These are phyloP conservation scores for Reinhardtius hippoglossoides DNA, from an alignment of 2,113 vertebrate genomes.

Conservation along the genomic window DNA sequence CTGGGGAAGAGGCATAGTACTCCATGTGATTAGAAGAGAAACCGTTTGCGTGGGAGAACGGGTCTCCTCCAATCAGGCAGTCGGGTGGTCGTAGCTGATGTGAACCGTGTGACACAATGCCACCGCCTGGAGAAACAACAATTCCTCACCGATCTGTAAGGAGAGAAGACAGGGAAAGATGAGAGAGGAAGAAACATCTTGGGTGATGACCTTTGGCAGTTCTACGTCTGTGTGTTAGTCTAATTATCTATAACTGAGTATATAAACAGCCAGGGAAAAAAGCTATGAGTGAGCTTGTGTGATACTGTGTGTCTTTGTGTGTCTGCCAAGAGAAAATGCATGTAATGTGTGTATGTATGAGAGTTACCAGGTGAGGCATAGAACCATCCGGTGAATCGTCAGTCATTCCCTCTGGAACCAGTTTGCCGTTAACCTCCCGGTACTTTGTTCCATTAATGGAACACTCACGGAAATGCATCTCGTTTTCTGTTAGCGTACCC, in stretches of 20 bases:
- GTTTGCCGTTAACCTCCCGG: constrained; percentile 92
- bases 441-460: constrained; percentile 96
- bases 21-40: constrained; percentile 85
- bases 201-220: background rate
- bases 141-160: constrained; percentile 87
- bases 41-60: constrained; percentile 86
- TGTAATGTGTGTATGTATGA: background rate
- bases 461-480: constrained; percentile 98
- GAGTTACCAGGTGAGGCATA: constrained; percentile 83
- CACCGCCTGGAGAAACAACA: constrained; percentile 95
- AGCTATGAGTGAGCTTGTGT: no score
- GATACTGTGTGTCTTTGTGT: background rate
- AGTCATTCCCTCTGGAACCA: constrained; percentile 91
- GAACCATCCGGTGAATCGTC: constrained; percentile 87
- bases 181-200: background rate
- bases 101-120: constrained; percentile 97
- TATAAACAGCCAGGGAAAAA: background rate
- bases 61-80: constrained; percentile 76
- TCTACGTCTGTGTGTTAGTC: background rate
- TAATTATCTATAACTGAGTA: background rate
- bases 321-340: background rate
- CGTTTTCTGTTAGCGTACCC: constrained; percentile 97
- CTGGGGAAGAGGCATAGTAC: constrained; percentile 97
- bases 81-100: constrained; percentile 91
- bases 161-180: constrained; percentile 10